These are phyloP conservation scores for Actinia equina DNA, from an alignment of 64 coral and sea anemone species.

Conservation along the genomic window DNA sequence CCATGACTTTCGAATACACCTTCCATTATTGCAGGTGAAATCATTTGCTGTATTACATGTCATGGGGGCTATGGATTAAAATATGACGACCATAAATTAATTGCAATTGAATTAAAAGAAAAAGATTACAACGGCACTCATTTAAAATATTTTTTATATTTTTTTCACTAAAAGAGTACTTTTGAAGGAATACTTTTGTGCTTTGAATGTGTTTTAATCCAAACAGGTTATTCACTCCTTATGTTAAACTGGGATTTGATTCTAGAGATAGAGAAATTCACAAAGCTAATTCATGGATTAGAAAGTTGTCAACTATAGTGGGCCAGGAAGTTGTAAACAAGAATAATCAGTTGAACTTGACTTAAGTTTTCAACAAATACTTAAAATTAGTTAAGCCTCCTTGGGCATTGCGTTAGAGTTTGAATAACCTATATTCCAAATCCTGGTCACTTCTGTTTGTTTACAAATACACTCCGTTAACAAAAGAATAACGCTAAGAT, in stretches of 20 bases:
- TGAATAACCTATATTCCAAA: background rate
- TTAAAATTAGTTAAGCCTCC: background rate
- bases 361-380: background rate
- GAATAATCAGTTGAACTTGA: background rate
- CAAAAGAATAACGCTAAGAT: background rate
- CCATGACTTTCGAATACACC: constrained; percentile 51
- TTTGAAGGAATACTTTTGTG: no score
- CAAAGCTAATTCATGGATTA: background rate
- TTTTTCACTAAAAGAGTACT: no score
- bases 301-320: background rate
- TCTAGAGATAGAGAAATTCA: background rate
- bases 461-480: background rate
- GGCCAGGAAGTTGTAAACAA: background rate
- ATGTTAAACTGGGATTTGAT: background rate
- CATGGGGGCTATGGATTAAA: background rate
- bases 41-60: constrained; percentile 20
- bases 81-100: background rate
- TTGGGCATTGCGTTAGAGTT: background rate
- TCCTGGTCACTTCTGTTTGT: background rate
- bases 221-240: background rate
- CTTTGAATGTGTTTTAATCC: background rate
- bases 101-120: no score
- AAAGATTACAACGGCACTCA: no score
- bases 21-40: constrained; percentile 76
- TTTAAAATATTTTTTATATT: no score